These are phyloP conservation scores for Lepus americanus DNA, from an alignment of 2,113 vertebrate species.

Conservation along the genomic window DNA sequence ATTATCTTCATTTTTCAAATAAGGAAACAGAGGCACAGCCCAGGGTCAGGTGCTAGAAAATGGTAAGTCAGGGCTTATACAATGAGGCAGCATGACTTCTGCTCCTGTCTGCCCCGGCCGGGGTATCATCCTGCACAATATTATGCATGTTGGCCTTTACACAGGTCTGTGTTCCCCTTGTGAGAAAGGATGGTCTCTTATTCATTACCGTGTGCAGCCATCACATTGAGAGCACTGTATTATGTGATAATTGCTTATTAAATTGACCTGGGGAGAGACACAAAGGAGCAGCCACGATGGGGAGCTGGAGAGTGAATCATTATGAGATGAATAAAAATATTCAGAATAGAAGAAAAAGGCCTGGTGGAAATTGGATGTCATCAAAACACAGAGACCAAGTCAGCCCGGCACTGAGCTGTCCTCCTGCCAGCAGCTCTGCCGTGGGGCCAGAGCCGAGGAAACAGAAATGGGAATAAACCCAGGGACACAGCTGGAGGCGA, in stretches of 20 bases:
- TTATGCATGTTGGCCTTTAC: not conserved
- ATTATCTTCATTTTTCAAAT: not conserved
- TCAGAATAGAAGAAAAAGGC: not conserved
- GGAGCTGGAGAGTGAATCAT: not conserved
- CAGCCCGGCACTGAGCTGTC: accelerated
- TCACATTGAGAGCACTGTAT: not conserved
- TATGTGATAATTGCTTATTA: not conserved
- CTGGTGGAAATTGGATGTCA: not conserved
- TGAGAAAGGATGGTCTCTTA: not conserved
- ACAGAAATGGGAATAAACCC: not conserved
- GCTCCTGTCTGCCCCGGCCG: not conserved
- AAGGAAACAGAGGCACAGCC: not conserved
- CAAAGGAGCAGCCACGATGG: not conserved
- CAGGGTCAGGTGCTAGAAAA: not conserved
- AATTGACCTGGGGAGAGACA: not conserved
- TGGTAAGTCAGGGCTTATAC: not conserved
- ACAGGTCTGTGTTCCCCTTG: not conserved
- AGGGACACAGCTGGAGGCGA: not conserved
- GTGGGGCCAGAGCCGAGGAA: not conserved
- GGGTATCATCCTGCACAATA: not conserved
- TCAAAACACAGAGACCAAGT: not conserved
- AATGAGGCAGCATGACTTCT: not conserved
- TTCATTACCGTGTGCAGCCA: not conserved
- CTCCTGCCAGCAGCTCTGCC: not conserved
- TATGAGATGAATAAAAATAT: not conserved